These are phyloP conservation scores for Auanema sp. DNA, from an alignment of 2,888 invertebrate species.

Conservation along the genomic window DNA sequence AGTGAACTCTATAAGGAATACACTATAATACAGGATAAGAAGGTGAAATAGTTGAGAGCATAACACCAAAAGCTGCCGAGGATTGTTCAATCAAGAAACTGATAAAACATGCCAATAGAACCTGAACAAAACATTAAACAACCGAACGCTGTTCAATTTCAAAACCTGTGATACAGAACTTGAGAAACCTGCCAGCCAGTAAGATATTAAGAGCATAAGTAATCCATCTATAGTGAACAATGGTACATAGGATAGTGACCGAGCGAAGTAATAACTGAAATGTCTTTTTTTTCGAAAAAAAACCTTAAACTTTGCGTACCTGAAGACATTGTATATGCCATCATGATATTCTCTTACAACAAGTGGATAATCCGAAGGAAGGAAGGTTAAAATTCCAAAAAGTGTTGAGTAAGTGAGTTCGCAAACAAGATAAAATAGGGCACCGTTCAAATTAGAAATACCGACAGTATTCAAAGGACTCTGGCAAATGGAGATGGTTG, in stretches of 20 bases:
- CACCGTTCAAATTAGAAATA: conserved; percentile 93
- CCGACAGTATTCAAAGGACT: conserved; percentile 73
- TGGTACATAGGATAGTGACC: conserved; percentile 56
- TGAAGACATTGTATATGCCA: conserved; percentile 79
- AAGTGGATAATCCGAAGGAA: conserved; percentile 84
- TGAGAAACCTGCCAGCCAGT: conserved; percentile 80
- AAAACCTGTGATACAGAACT: conserved; percentile 13
- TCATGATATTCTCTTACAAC: conserved; percentile 86
- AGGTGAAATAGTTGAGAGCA: conserved; percentile 57
- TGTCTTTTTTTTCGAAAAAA: neutral
- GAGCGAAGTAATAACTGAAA: conserved; percentile 54
- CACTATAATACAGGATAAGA: conserved; percentile 42
- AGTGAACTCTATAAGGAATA: neutral
- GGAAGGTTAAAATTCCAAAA: conserved; percentile 87
- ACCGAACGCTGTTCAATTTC: neutral
- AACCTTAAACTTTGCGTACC: conserved; percentile 1
- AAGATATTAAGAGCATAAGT: conserved; percentile 80
- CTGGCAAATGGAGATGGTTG: conserved; percentile 9
- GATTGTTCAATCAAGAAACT: conserved; percentile 50
- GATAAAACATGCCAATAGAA: conserved; percentile 35
- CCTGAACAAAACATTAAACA: conserved; percentile 17
- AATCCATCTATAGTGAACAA: conserved; percentile 74
- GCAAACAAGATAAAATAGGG: conserved; percentile 78
- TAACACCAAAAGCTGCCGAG: conserved; percentile 53
- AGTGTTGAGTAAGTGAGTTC: conserved; percentile 78